Conservation (phyloP, 2,797 vertebrate genomes). For the Microctenopoma stevenorrisi region DNA sequence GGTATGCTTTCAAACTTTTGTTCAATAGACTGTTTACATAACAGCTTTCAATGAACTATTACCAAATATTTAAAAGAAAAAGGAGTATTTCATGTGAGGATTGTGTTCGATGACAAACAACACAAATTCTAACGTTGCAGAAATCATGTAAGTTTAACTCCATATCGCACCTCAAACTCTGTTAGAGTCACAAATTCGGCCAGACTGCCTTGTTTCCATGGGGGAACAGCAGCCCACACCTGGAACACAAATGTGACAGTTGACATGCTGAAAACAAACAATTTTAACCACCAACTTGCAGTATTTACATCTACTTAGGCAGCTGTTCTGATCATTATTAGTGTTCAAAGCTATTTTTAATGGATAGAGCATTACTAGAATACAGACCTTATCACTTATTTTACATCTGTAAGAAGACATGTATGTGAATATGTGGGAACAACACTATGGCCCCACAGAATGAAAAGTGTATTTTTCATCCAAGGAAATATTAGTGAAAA, state of each 20-base stretch:
- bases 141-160: not conserved
- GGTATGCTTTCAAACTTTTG: constrained; percentile 16
- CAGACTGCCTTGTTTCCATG: constrained; percentile 94
- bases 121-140: not conserved
- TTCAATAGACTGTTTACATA: constrained; percentile 7
- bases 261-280: constrained; percentile 30
- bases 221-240: constrained; percentile 94
- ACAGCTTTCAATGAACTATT: constrained; percentile 4
- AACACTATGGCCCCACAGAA: constrained; percentile 4
- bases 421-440: constrained; percentile 26
- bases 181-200: constrained; percentile 91
- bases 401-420: constrained; percentile 22
- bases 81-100: not conserved
- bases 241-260: constrained; percentile 74
- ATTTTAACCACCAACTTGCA: constrained; percentile 37
- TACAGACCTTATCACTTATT: constrained; percentile 7
- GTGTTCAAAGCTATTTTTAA: constrained; percentile 27
- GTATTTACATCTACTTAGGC: constrained; percentile 31
- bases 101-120: not conserved
- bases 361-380: constrained; percentile 9
- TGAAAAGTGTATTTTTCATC: constrained; percentile 10
- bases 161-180: constrained; percentile 88
- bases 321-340: constrained; percentile 27
- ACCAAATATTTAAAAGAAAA: not conserved
- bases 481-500: constrained; percentile 11